phyloP scores from a whole-genome alignment of 2,113 vertebrate species.

The Myotis lucifugus region DNA sequence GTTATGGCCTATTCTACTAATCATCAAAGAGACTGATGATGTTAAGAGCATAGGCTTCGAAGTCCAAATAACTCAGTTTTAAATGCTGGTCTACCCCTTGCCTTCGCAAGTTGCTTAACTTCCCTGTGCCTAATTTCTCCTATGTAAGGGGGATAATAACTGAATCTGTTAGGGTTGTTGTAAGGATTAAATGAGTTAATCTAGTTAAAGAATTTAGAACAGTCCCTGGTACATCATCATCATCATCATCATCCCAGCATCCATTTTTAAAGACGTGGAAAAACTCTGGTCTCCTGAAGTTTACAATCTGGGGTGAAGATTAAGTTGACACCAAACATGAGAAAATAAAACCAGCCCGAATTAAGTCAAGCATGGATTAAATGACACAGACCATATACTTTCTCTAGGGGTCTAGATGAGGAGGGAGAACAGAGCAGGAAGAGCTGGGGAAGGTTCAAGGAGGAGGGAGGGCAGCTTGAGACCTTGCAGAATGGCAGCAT shows the following conservation, averaged over 20 bases:
- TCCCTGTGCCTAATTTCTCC: not conserved
- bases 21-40: not conserved
- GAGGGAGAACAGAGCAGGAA: not conserved
- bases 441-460: not conserved
- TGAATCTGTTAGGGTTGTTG: not conserved
- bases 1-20: not conserved
- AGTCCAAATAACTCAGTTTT: not conserved
- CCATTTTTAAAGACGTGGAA: not conserved
- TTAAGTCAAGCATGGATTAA: not conserved
- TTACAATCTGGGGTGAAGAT: not conserved
- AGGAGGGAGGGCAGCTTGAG: too few relatives aligned
- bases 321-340: constrained; percentile 14
- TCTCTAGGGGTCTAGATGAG: not conserved
- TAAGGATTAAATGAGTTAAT: not conserved
- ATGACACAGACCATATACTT: not conserved
- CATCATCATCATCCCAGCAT: not conserved
- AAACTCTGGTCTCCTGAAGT: not conserved
- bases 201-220: not conserved
- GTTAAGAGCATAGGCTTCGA: not conserved
- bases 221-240: not conserved
- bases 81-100: not conserved
- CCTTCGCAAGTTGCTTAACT: not conserved
- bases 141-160: not conserved
- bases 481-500: not conserved
- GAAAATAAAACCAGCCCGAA: not conserved